These are phyloP conservation scores for Amazona ochrocephala DNA, from an alignment of 2,797 vertebrate genomes.

Conservation along the genomic window DNA sequence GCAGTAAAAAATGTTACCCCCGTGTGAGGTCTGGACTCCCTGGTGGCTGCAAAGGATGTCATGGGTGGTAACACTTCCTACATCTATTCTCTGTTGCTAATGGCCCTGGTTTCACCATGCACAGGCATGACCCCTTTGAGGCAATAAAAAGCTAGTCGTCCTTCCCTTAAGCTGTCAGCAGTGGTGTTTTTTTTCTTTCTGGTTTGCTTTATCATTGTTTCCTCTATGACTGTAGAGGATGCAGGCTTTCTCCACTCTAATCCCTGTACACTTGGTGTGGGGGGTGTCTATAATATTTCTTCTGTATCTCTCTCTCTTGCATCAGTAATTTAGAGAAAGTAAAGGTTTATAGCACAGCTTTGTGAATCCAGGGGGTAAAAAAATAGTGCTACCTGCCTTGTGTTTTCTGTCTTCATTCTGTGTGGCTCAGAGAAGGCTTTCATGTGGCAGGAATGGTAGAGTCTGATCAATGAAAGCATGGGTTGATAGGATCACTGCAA, in stretches of 20 bases:
- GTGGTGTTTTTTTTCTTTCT: neutral
- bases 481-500: neutral
- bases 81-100: neutral
- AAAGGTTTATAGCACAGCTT: neutral
- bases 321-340: neutral
- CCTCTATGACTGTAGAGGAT: neutral
- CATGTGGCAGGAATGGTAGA: neutral
- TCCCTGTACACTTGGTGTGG: neutral
- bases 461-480: neutral
- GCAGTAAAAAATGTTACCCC: neutral
- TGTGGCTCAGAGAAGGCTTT: neutral
- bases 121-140: neutral
- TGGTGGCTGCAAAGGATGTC: neutral
- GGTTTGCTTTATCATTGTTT: neutral
- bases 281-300: accelerated
- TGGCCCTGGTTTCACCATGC: neutral
- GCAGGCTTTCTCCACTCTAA: neutral
- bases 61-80: constrained; percentile 16
- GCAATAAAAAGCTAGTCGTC: constrained; percentile 3
- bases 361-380: neutral
- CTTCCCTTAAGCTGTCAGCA: constrained; percentile 13
- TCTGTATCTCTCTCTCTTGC: neutral
- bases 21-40: constrained; percentile 23
- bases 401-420: neutral
- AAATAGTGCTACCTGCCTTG: accelerated